These are phyloP conservation scores for Pseudomyrmex dendroicus DNA, from an alignment of 1,140 invertebrate species.

Conservation along the genomic window DNA sequence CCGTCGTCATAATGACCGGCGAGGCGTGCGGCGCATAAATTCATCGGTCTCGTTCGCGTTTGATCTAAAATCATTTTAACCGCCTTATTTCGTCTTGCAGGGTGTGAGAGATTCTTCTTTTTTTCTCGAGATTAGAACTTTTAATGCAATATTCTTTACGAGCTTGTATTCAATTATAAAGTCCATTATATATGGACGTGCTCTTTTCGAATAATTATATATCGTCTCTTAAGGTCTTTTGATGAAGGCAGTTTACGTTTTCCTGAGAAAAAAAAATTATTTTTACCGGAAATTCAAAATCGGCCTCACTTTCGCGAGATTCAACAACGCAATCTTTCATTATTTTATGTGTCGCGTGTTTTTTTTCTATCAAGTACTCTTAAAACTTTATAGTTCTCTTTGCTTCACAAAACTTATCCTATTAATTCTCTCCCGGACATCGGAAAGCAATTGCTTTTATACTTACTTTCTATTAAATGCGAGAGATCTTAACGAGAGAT, in stretches of 20 bases:
- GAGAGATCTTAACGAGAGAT: constrained; percentile 23
- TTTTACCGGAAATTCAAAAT: neutral
- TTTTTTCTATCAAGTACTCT: neutral
- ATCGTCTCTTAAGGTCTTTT: neutral
- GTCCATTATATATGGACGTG: neutral
- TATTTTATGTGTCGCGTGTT: constrained; percentile 4
- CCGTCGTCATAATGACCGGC: constrained; percentile 31
- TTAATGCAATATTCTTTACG: neutral
- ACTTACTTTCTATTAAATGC: neutral
- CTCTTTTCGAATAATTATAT: neutral
- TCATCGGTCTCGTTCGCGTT: constrained; percentile 1
- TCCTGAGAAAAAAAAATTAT: too few species aligned
- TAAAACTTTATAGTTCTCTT: constrained; percentile 6
- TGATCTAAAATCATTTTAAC: constrained; percentile 36
- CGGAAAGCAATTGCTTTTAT: constrained; percentile 48
- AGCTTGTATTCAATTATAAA: too few species aligned
- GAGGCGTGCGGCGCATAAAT: constrained; percentile 44
- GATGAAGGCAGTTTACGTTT: neutral
- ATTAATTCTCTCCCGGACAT: constrained; percentile 29
- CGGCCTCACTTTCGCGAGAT: neutral
- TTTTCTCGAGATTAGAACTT: neutral
- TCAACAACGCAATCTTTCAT: neutral
- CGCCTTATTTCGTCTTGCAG: neutral
- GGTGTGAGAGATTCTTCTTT: neutral
- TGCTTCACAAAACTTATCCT: constrained; percentile 44